Base-by-base conservation (phyloP, 2,888 invertebrate species). In the Phengaris alcon region DNA sequence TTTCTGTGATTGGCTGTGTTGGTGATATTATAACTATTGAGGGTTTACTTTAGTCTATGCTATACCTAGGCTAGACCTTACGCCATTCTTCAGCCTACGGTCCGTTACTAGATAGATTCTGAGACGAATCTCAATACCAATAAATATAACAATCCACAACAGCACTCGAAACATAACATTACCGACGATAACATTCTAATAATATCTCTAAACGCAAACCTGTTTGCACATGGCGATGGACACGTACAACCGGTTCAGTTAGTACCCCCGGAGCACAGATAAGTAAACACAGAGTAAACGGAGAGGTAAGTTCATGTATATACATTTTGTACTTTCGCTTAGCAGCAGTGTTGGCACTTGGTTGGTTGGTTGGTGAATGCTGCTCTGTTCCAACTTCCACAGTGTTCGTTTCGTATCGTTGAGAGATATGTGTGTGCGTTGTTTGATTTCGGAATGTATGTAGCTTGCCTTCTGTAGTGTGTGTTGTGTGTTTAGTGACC, bases 201-300 rank as follows among this genome's bases (percentile, higher is more conserved):
- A 35, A 64, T 64, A 64, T 64, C 64, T 35, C 64, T 64, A 64
- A 44, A 12, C 35, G 64, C 35, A 64, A 64, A 64, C 64, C 64
- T 64, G 64, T 64, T 64, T 64, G 64, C 64, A 64, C 35, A 64
- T 64, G 44, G 64, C 64, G 64, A 64, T 44, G 35, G 64, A 64
- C 64, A 35, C 64, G 64, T 35, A 35, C 4, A 64, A 64, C 64
- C 64, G 35, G 64, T 64, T 64, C 64, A 64, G 35, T 64, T 64
- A 35, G 35, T 6, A 44, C 64, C 64, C 64, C 35, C 6, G 64
- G 64, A 13, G 12, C 44, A 64, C 6, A 44, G 6, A 44, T 44
- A 2, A 35, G 3, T 2, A 10, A 2, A 35, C 35, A 44, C 64
- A 44, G 64, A 64, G n/a, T n/a, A n/a, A n/a, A n/a, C n/a, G n/a